phyloP scores from a whole-genome alignment of 2,888 invertebrate genomes.

The Nipponacmea schrenckii region DNA sequence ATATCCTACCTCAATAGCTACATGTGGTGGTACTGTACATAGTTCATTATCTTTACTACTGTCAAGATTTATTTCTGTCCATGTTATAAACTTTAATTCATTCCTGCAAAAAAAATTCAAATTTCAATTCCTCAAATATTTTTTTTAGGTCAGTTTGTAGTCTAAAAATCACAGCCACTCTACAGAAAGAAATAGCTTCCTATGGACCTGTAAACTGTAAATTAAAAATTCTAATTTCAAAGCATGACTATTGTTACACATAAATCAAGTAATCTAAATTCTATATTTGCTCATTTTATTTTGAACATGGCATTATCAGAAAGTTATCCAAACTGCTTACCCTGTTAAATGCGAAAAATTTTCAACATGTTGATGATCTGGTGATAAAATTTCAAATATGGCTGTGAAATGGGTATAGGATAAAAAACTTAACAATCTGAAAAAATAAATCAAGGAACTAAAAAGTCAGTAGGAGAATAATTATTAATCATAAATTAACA shows the following conservation, averaged over 20 bases:
- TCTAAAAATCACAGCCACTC: not conserved
- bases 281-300: no score
- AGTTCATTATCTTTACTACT: conserved; percentile 42
- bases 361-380: conserved; percentile 68
- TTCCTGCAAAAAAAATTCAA: conserved; percentile 39
- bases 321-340: conserved; percentile 33
- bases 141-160: no score
- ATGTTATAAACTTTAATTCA: conserved; percentile 62
- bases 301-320: no score
- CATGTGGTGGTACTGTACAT: conserved; percentile 59
- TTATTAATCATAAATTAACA: not conserved
- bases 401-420: conserved; percentile 60
- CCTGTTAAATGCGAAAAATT: conserved; percentile 62
- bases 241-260: no score
- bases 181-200: not conserved
- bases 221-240: no score
- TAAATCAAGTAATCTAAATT: no score
- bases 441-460: no score
- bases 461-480: conserved; percentile 18
- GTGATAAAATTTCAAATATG: conserved; percentile 68
- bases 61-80: conserved; percentile 60
- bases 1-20: conserved; percentile 57
- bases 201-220: no score
- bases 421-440: conserved; percentile 58
- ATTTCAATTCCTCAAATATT: no score